These are phyloP conservation scores for Chaunax sp. DNA, from an alignment of 2,797 vertebrate species.

Conservation along the genomic window DNA sequence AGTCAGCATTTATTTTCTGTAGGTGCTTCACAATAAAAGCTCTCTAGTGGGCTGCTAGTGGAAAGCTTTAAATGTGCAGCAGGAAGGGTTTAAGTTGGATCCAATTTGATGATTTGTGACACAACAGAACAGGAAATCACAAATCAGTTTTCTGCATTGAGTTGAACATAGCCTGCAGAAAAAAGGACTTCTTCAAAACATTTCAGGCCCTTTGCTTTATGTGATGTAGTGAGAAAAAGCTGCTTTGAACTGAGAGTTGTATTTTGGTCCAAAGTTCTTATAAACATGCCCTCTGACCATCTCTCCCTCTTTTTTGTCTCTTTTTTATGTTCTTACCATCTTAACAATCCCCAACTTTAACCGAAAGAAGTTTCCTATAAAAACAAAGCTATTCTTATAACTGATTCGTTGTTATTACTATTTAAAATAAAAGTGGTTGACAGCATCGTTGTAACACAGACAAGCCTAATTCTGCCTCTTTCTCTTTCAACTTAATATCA, in stretches of 20 bases:
- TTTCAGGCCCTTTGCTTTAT: background rate
- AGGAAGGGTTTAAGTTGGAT: background rate
- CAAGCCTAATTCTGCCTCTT: background rate
- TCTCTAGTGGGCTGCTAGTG: background rate
- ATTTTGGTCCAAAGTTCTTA: background rate
- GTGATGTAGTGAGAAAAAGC: conserved; percentile 2
- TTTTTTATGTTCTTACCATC: no score
- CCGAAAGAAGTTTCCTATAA: no score
- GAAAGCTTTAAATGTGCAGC: conserved; percentile 9
- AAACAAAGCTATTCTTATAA: background rate
- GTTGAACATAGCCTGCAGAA: background rate
- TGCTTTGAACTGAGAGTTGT: background rate
- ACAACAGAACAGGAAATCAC: background rate
- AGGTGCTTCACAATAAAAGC: background rate
- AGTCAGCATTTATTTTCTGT: no score
- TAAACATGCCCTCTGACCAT: background rate
- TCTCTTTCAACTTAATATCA: conserved; percentile 1
- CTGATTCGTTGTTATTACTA: background rate
- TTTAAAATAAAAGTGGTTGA: background rate
- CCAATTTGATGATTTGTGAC: background rate
- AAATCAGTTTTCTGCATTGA: background rate
- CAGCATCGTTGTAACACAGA: background rate
- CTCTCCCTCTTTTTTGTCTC: background rate
- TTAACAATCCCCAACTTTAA: background rate
- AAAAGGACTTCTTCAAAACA: background rate